Percentiles rank a stretch among this genome's conserved stretches.
phyloP scores from a whole-genome alignment of 2,888 invertebrate species.

The Euplexia lucipara region DNA sequence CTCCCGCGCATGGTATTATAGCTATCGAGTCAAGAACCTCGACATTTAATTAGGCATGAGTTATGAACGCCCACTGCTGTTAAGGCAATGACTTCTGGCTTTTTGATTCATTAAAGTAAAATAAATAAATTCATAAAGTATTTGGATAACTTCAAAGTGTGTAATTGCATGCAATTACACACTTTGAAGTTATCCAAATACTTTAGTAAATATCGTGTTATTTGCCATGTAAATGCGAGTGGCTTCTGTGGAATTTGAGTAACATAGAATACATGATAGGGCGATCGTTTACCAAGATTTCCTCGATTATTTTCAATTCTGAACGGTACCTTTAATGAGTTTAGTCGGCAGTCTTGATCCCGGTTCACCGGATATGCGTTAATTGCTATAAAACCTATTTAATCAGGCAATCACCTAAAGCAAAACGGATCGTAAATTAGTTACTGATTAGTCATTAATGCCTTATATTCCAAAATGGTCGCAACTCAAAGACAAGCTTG shows the following conservation, averaged over 20 bases:
- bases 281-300: conserved; percentile 44
- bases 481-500: not conserved
- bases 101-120: conserved; percentile 86
- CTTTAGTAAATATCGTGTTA: conserved; percentile 54
- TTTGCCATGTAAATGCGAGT: conserved; percentile 61
- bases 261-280: conserved; percentile 31
- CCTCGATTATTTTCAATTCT: conserved; percentile 56
- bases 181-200: conserved; percentile 49
- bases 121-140: no score
- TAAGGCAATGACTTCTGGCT: conserved; percentile 84
- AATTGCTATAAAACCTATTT: conserved; percentile 70
- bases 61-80: conserved; percentile 84
- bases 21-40: conserved; percentile 83
- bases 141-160: no score
- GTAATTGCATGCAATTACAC: conserved; percentile 77
- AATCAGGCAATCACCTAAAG: conserved; percentile 59
- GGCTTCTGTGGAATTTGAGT: conserved; percentile 33
- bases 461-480: conserved; percentile 53
- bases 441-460: conserved; percentile 67
- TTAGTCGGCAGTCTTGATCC: conserved; percentile 70
- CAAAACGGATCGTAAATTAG: conserved; percentile 66
- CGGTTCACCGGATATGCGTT: conserved; percentile 77
- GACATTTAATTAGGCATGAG: conserved; percentile 86
- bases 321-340: conserved; percentile 66
- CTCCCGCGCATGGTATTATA: conserved; percentile 67